These are phyloP conservation scores for Phymorhynchus buccinoides DNA, from an alignment of 1,140 invertebrate genomes.

Conservation along the genomic window DNA sequence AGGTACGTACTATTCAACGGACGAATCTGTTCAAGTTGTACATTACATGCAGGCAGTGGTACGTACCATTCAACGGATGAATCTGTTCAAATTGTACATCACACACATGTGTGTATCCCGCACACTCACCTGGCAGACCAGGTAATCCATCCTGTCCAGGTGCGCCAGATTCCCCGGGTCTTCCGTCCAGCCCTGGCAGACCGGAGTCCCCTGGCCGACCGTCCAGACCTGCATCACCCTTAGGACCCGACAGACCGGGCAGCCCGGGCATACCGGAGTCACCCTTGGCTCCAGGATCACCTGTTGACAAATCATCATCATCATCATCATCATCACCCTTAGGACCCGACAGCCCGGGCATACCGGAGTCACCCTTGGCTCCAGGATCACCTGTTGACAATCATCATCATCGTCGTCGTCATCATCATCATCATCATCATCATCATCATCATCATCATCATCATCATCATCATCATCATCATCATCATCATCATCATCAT, in stretches of 20 bases:
- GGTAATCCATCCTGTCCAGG: conserved; percentile 52
- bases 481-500: conserved; percentile 23
- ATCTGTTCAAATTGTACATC: too few relatives aligned
- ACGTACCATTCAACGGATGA: too few relatives aligned
- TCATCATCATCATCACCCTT: conserved; percentile 31
- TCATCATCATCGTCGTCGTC: too few relatives aligned
- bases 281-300: conserved; percentile 52
- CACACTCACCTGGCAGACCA: conserved; percentile 47
- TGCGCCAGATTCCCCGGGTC: conserved; percentile 47
- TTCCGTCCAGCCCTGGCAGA: conserved; percentile 50
- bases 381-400: not conserved
- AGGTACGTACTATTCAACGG: too few relatives aligned
- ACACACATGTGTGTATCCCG: too few relatives aligned
- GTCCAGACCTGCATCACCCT: conserved; percentile 36
- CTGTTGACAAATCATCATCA: conserved; percentile 34
- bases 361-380: not conserved
- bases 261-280: conserved; percentile 48
- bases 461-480: conserved; percentile 30
- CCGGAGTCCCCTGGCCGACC: conserved; percentile 51
- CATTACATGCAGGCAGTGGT: too few relatives aligned
- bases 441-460: conserved; percentile 34
- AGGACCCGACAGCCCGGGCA: conserved; percentile 25
- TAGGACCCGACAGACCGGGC: conserved; percentile 75
- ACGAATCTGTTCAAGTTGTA: too few relatives aligned
- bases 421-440: conserved; percentile 30